Evolutionary conservation across 2,888 invertebrate species (phyloP), one percentile per base, ranked within the genome.

Genomic region (Spodoptera exigua): DNA sequence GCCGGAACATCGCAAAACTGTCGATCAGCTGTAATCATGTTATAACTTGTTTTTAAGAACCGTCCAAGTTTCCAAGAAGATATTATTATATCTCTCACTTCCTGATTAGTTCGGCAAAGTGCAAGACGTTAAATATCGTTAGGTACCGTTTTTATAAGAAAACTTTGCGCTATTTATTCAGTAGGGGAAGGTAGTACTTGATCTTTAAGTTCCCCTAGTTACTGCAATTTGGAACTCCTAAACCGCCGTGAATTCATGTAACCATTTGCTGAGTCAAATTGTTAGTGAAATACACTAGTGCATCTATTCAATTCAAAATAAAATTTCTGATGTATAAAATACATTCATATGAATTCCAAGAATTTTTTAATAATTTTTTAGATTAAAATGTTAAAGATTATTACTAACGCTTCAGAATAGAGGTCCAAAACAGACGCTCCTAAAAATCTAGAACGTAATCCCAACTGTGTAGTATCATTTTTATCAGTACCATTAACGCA

Each of bases 401-500:
- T 21, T 21, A 18, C 36, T 10, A n/a, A n/a, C n/a, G n/a, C n/a
- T n/a, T n/a, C n/a, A n/a, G 12, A 18, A 32, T 17, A 64, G 39
- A 37, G 13, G 12, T 32, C 36, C 13, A 65, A 65, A 54, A 58
- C 51, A 55, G 43, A 54, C 12, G 40, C 46, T 54, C 41, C 35
- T 39, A 65, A 44, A 48, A 70, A 66, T 61, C 55, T 59, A 68
- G 56, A 54, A 62, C 46, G 35, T 76, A 49, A 72, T 76, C 73
- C 69, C 55, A 56, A 67, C 62, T 60, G 67, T 70, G 55, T 51
- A 65, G 64, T 72, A 64, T 68, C 59, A 60, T 32, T 59, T 66
- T 65, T 79, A 75, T 79, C 68, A 71, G 58, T 68, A 61, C 65
- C 67, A 76, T 77, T 76, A 81, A 64, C 68, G 64, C 74, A 69